Percentiles rank a stretch among this genome's conserved stretches.
phyloP scores from a whole-genome alignment of 2,797 vertebrate genomes.

The Coluber constrictor region DNA sequence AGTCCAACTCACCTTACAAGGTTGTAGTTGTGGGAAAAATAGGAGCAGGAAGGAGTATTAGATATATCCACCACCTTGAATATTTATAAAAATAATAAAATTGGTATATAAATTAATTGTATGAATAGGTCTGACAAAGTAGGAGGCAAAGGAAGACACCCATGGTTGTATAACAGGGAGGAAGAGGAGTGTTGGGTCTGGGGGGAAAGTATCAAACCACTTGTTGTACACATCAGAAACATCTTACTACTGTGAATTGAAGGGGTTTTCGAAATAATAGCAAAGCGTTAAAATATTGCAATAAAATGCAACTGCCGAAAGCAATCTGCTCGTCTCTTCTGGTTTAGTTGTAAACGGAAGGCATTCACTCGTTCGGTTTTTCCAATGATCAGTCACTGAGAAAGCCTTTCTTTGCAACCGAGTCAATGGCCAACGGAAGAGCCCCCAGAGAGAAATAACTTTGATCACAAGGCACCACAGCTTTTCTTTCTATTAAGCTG shows the following conservation, averaged over 20 bases:
- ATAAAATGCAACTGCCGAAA: background rate
- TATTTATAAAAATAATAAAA: too few relatives aligned
- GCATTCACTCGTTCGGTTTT: background rate
- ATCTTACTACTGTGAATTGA: background rate
- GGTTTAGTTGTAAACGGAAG: background rate
- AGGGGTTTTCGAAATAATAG: background rate
- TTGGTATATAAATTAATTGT: too few relatives aligned
- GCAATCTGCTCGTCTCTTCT: background rate
- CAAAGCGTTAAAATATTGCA: background rate
- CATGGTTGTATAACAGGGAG: background rate
- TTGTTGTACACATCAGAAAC: too few relatives aligned
- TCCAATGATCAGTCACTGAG: background rate
- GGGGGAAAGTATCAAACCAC: background rate
- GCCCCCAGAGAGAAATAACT: background rate
- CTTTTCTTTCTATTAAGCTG: background rate
- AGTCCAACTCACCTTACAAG: too few relatives aligned
- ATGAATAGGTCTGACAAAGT: background rate
- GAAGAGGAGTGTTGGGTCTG: background rate
- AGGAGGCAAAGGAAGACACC: background rate
- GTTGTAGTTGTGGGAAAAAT: too few relatives aligned
- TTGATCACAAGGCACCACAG: background rate
- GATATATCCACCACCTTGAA: too few relatives aligned
- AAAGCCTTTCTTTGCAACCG: background rate
- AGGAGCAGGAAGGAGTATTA: too few relatives aligned
- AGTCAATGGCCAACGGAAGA: background rate